Conservation (phyloP, 2,797 vertebrate species). For the Clarias pachynema region DNA sequence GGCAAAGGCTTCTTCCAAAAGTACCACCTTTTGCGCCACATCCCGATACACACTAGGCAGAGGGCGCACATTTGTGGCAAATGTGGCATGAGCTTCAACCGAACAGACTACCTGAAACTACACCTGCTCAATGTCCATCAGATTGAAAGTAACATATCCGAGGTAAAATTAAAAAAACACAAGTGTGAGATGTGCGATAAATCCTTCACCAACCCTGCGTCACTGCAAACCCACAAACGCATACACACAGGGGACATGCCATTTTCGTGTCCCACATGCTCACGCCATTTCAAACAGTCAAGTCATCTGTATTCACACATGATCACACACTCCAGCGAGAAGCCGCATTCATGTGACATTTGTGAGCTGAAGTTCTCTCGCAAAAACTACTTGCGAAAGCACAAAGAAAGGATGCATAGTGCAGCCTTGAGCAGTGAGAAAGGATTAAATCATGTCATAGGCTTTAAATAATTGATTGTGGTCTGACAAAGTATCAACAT, state of each 20-base stretch:
- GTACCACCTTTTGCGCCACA: slow-evolving; percentile 37
- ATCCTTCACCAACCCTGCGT: background rate
- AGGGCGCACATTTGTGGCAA: background rate
- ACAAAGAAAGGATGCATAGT: slow-evolving; percentile 26
- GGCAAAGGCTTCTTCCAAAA: slow-evolving; percentile 45
- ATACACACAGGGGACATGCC: slow-evolving; percentile 34
- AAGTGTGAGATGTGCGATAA: slow-evolving; percentile 30
- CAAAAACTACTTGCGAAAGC: slow-evolving; percentile 23
- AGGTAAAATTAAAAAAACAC: background rate
- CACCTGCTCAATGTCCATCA: slow-evolving; percentile 39
- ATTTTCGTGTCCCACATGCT: slow-evolving; percentile 19
- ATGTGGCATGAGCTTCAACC: slow-evolving; percentile 33
- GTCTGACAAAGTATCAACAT: no score
- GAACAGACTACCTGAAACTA: slow-evolving; percentile 29
- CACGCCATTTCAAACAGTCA: slow-evolving; percentile 36
- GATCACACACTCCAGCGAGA: slow-evolving; percentile 41
- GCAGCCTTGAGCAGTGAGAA: no score
- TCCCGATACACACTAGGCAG: slow-evolving; percentile 26
- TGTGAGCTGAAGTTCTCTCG: slow-evolving; percentile 44
- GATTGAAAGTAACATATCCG: background rate
- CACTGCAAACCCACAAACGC: slow-evolving; percentile 33
- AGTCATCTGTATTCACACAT: slow-evolving; percentile 40
- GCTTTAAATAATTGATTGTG: no score
- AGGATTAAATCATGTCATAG: no score
- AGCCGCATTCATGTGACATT: slow-evolving; percentile 25